Conservation (phyloP, 2,113 vertebrate genomes). For the Monopterus albus region DNA sequence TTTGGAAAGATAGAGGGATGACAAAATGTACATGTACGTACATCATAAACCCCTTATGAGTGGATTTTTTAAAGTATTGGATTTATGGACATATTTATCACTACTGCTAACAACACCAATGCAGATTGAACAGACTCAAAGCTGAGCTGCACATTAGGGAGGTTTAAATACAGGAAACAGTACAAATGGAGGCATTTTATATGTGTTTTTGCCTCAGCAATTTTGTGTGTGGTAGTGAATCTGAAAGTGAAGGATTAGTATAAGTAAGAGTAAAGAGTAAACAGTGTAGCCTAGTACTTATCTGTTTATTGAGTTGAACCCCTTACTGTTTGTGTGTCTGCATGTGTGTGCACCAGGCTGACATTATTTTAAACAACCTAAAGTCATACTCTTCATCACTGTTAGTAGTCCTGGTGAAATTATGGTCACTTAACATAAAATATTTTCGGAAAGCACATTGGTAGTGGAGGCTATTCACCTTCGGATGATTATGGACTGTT, state of each 20-base stretch:
- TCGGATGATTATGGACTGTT: conserved; percentile 35
- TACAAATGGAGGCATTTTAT: conserved; percentile 52
- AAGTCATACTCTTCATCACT: neutral
- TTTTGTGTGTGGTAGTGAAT: conserved; percentile 9
- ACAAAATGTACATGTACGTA: conserved; percentile 14
- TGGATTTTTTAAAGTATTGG: conserved; percentile 15
- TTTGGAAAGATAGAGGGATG: conserved; percentile 11
- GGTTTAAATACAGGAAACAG: conserved; percentile 55
- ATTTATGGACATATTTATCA: conserved; percentile 55
- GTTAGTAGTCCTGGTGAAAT: neutral
- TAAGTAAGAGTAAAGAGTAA: conserved; percentile 12
- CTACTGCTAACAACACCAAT: conserved; percentile 35
- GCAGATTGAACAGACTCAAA: conserved; percentile 22
- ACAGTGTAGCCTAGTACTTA: conserved; percentile 24
- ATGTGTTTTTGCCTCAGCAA: conserved; percentile 15
- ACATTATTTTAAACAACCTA: neutral
- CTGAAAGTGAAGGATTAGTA: conserved; percentile 3
- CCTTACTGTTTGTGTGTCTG: conserved; percentile 14
- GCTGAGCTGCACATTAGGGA: conserved; percentile 59
- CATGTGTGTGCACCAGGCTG: no score
- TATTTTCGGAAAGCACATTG: neutral
- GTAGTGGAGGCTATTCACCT: conserved; percentile 25
- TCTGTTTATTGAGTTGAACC: conserved; percentile 10
- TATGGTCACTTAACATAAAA: conserved; percentile 22
- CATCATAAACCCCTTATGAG: conserved; percentile 45